phyloP scores from a whole-genome alignment of 2,888 invertebrate genomes.

The Electrophaes corylata region DNA sequence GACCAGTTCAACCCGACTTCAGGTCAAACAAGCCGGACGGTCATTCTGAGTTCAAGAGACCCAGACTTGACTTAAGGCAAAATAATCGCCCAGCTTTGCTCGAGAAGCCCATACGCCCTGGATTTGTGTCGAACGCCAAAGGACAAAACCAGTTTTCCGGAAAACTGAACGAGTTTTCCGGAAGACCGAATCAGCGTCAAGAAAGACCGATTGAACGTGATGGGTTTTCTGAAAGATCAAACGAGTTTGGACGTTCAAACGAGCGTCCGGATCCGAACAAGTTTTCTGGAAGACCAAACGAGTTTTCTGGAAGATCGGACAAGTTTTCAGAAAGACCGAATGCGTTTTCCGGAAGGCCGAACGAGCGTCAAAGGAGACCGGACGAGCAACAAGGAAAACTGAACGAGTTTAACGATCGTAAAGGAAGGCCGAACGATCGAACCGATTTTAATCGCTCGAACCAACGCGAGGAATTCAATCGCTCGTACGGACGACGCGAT shows the following conservation, averaged over 20 bases:
- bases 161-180: constrained; percentile 5
- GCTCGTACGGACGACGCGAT: not conserved
- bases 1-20: constrained; percentile 12
- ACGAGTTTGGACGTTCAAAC: not conserved
- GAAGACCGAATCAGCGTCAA: not conserved
- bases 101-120: not conserved
- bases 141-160: constrained; percentile 14
- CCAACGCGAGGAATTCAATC: not conserved
- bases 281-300: not conserved
- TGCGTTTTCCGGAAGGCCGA: not conserved
- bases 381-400: not conserved
- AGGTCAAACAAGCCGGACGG: constrained; percentile 6
- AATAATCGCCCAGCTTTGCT: constrained; percentile 2
- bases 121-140: not conserved
- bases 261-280: not conserved
- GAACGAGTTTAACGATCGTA: not conserved
- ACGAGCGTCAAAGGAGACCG: not conserved
- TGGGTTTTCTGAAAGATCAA: constrained; percentile 1
- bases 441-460: not conserved
- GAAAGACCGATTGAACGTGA: constrained; percentile 2
- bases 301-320: not conserved
- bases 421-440: not conserved
- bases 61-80: constrained; percentile 13
- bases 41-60: constrained; percentile 8
- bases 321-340: not conserved